phyloP scores from a whole-genome alignment of 2,113 vertebrate species.

The Pavo muticus region DNA sequence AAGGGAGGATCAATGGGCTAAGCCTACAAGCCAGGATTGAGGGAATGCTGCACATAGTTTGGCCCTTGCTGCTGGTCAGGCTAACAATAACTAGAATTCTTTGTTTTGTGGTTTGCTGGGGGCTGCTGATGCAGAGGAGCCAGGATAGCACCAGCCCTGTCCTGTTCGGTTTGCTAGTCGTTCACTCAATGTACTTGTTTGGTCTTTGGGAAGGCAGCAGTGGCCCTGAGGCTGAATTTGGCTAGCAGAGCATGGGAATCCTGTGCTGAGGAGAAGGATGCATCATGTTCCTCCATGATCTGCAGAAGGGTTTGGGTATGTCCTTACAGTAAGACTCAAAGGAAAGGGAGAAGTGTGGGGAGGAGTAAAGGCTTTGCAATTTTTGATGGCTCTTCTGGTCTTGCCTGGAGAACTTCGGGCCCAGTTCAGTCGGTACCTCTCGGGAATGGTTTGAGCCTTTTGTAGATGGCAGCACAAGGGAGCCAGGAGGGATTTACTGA shows the following conservation, averaged over 20 bases:
- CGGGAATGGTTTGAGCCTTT: not conserved
- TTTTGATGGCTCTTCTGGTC: not conserved
- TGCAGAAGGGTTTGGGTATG: not conserved
- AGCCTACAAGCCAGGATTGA: not conserved
- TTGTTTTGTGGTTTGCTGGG: not conserved
- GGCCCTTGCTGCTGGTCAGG: not conserved
- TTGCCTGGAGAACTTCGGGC: not conserved
- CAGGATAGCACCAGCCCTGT: not conserved
- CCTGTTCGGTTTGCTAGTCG: not conserved
- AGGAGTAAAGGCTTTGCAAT: not conserved
- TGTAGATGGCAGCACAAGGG: not conserved
- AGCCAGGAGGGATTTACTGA: not conserved
- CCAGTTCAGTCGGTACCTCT: not conserved
- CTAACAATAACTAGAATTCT: not conserved
- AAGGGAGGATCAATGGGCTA: not conserved
- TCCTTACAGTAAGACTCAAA: not conserved
- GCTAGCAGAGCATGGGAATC: no score
- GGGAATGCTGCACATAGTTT: not conserved
- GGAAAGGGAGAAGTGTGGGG: not conserved
- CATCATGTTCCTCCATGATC: not conserved
- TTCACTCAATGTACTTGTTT: not conserved
- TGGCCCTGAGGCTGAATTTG: not conserved
- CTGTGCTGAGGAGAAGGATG: no score
- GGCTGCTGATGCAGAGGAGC: fast-evolving
- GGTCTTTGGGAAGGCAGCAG: not conserved